phyloP scores from a whole-genome alignment of 2,113 vertebrate species.

The Platysternon megacephalum region DNA sequence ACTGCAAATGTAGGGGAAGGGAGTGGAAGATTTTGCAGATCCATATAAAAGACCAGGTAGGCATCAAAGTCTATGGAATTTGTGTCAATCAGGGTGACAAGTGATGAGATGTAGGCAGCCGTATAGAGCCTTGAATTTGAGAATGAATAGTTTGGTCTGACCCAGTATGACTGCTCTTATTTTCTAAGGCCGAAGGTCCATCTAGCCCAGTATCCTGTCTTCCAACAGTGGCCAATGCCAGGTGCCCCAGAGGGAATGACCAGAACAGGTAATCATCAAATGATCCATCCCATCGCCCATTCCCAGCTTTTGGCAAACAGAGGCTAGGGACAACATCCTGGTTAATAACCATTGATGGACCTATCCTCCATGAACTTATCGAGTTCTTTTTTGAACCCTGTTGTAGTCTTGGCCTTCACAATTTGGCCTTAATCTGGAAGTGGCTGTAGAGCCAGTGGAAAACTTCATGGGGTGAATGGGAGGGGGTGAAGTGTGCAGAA shows the following conservation, averaged over 20 bases:
- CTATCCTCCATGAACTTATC: too few relatives aligned
- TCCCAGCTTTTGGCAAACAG: too few relatives aligned
- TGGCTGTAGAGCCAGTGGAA: background rate
- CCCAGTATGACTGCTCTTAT: too few relatives aligned
- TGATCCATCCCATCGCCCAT: too few relatives aligned
- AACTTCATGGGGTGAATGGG: constrained; percentile 19
- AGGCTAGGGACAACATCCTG: too few relatives aligned
- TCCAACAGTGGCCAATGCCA: too few relatives aligned
- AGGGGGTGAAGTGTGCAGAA: constrained; percentile 10
- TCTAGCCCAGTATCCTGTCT: too few relatives aligned
- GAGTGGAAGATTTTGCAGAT: fast-evolving
- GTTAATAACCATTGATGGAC: too few relatives aligned
- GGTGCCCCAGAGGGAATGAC: too few relatives aligned
- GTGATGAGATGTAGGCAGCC: background rate
- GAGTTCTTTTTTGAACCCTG: too few relatives aligned
- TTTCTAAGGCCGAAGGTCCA: too few relatives aligned
- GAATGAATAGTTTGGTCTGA: background rate
- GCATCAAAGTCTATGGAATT: fast-evolving
- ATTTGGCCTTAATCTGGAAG: background rate
- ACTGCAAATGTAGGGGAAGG: fast-evolving
- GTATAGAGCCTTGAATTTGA: background rate
- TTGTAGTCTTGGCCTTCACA: background rate
- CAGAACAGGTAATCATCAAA: too few relatives aligned
- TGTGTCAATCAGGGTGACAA: background rate
- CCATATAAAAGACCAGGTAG: background rate